phyloP scores from a whole-genome alignment of 2,113 vertebrate species.

The Nycticorax nycticorax region DNA sequence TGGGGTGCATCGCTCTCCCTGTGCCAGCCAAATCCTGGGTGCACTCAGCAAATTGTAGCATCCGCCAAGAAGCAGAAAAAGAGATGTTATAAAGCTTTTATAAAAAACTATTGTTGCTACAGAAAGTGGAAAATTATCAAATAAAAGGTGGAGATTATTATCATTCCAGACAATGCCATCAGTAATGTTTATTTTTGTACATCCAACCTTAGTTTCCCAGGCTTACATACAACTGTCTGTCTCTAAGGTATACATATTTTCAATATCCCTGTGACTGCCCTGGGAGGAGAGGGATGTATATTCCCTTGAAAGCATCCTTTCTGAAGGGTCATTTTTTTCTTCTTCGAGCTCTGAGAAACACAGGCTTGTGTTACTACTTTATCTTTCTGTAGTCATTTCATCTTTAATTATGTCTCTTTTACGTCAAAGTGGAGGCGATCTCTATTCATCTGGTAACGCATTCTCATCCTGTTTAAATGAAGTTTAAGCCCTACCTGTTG shows the following conservation, averaged over 20 bases:
- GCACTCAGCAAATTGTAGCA: fast-evolving
- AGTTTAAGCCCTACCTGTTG: constrained; percentile 7
- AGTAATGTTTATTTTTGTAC: neutral
- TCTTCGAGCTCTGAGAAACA: neutral
- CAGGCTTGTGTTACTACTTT: neutral
- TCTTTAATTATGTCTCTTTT: constrained; percentile 14
- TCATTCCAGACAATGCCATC: neutral
- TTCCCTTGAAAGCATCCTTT: neutral
- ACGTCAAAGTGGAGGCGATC: neutral
- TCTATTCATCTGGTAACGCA: neutral
- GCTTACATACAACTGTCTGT: neutral
- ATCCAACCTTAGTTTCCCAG: neutral
- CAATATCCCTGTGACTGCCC: neutral
- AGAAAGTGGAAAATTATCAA: neutral
- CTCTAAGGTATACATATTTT: neutral
- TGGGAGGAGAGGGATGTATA: neutral
- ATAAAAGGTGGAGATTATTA: neutral
- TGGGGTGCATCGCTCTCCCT: neutral
- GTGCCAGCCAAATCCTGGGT: neutral
- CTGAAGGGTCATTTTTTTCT: neutral
- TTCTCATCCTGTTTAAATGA: neutral
- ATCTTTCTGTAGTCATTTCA: neutral
- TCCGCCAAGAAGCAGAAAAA: neutral
- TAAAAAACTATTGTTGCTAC: fast-evolving
- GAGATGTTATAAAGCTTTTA: neutral